Conservation (phyloP, 2,113 vertebrate genomes). For the Fulmarus glacialis region DNA sequence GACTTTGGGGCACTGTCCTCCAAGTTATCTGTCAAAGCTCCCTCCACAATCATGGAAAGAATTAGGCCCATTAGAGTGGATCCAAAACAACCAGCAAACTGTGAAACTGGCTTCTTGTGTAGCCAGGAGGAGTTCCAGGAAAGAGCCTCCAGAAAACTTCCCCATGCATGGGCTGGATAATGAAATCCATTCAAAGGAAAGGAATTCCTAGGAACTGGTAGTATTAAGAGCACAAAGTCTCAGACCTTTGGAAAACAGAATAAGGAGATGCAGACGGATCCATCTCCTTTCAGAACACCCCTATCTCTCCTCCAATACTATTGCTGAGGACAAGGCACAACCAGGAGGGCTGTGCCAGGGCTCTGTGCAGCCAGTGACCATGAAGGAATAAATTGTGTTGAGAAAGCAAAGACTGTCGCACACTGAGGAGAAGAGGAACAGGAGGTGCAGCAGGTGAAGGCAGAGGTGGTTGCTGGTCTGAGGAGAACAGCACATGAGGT, state of each 20-base stretch:
- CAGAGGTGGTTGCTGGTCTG: neutral
- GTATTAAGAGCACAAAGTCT: neutral
- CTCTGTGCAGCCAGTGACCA: neutral
- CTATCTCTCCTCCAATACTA: neutral
- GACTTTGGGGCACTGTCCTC: neutral
- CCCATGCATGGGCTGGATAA: neutral
- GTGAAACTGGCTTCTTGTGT: neutral
- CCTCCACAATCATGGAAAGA: neutral
- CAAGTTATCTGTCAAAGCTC: neutral
- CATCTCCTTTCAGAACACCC: neutral
- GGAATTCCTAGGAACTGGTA: neutral
- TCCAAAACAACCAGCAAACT: neutral
- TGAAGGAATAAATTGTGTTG: neutral
- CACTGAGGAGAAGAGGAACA: neutral
- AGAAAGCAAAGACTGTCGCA: neutral
- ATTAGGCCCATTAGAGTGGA: neutral
- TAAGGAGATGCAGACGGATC: neutral
- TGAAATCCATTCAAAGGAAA: neutral
- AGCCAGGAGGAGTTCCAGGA: slow-evolving; percentile 19
- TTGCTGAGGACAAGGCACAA: neutral
- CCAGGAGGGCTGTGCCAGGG: neutral
- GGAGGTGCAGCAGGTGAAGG: neutral
- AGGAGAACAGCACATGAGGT: neutral
- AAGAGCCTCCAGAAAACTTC: neutral
- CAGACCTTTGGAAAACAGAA: neutral